Conservation (phyloP, 2,113 vertebrate species). For the Meriones unguiculatus region DNA sequence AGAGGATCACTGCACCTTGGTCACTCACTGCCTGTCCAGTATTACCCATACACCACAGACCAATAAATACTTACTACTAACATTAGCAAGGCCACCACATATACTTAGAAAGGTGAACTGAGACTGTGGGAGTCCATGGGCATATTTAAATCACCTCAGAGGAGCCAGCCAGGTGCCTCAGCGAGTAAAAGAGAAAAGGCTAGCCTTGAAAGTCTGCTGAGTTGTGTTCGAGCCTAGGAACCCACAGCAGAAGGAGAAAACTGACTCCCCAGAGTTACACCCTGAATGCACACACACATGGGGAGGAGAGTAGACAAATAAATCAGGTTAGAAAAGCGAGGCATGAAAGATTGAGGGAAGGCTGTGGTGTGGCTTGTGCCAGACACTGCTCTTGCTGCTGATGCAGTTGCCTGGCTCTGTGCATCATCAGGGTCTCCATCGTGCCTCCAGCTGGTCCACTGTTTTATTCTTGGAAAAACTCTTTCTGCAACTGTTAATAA, state of each 20-base stretch:
- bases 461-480: background rate
- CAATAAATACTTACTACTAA: background rate
- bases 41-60: background rate
- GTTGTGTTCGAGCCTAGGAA: background rate
- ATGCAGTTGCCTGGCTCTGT: background rate
- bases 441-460: background rate
- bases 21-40: background rate
- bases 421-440: background rate
- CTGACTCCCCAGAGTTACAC: background rate
- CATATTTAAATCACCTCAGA: background rate
- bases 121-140: background rate
- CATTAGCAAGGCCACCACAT: background rate
- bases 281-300: background rate
- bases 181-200: background rate
- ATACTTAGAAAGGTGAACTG: background rate
- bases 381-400: background rate
- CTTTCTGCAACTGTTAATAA: background rate
- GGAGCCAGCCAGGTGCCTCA: background rate
- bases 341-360: background rate
- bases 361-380: background rate
- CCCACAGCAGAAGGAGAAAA: background rate
- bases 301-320: too few relatives aligned
- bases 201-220: background rate
- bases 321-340: background rate
- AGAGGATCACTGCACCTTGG: background rate